Percentiles rank a stretch among this genome's conserved stretches.
These are phyloP conservation scores for Rynchops niger DNA, from an alignment of 2,113 vertebrate genomes.

Conservation along the genomic window DNA sequence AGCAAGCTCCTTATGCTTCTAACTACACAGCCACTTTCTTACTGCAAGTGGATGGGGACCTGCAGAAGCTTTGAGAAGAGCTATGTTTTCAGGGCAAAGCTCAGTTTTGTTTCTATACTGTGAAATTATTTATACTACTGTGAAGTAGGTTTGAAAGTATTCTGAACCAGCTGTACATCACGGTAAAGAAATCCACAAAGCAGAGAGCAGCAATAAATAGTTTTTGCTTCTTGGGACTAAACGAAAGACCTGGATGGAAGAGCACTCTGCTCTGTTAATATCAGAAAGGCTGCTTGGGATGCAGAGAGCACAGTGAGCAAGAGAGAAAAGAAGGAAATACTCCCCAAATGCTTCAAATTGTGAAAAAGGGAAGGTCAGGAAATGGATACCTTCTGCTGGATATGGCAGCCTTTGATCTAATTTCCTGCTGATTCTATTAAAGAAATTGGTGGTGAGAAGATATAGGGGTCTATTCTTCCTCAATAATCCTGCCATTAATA, in stretches of 20 bases:
- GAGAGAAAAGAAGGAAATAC: neutral
- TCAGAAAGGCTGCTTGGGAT: neutral
- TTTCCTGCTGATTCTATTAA: neutral
- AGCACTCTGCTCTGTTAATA: neutral
- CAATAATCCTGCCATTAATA: neutral
- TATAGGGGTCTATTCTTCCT: neutral
- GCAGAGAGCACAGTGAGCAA: neutral
- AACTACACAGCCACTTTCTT: neutral
- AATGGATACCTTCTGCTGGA: neutral
- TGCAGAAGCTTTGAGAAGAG: neutral
- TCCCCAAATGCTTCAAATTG: neutral
- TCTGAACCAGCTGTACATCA: neutral
- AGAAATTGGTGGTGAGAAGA: neutral
- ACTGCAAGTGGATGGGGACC: neutral
- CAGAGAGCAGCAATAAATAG: neutral
- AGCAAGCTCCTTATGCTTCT: neutral
- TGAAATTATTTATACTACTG: conserved; percentile 8
- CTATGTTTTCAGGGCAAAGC: neutral
- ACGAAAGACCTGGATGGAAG: neutral
- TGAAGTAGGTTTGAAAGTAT: neutral
- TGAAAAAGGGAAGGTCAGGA: neutral
- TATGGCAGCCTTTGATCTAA: neutral
- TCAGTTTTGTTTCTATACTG: neutral
- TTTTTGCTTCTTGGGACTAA: neutral
- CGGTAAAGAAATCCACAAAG: neutral